Conservation (phyloP, 2,888 invertebrate species). For the Dusona sp. region DNA sequence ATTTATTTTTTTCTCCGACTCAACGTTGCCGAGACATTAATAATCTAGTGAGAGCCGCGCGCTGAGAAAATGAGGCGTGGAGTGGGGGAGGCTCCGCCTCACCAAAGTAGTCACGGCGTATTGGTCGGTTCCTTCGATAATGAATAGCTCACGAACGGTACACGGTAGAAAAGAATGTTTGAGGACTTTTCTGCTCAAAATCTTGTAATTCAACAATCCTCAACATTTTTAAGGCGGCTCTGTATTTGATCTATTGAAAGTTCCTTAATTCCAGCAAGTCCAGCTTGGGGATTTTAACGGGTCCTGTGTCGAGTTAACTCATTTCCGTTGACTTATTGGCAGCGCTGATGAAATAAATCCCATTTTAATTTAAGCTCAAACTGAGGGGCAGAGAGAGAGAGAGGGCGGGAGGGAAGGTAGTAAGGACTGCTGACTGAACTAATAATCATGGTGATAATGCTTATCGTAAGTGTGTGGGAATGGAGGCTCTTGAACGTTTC, state of each 20-base stretch:
- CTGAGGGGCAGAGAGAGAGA: not conserved
- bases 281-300: not conserved
- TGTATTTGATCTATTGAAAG: not conserved
- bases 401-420: too few species aligned
- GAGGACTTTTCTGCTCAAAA: not conserved
- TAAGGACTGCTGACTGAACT: slow-evolving; percentile 5
- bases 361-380: not conserved
- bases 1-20: not conserved
- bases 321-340: not conserved
- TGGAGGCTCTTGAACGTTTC: slow-evolving; percentile 38
- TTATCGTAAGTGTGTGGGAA: slow-evolving; percentile 8
- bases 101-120: not conserved
- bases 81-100: not conserved
- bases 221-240: not conserved
- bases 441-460: slow-evolving; percentile 35
- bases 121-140: not conserved
- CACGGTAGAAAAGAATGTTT: not conserved
- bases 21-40: not conserved
- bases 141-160: not conserved
- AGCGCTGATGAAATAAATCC: slow-evolving; percentile 28
- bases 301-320: not conserved
- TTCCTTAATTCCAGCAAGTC: not conserved
- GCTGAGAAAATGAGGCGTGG: not conserved
- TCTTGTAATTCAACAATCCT: not conserved
- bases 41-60: not conserved